Base-by-base conservation (phyloP, 1,140 invertebrate genomes). In the Hyphantria cunea region DNA sequence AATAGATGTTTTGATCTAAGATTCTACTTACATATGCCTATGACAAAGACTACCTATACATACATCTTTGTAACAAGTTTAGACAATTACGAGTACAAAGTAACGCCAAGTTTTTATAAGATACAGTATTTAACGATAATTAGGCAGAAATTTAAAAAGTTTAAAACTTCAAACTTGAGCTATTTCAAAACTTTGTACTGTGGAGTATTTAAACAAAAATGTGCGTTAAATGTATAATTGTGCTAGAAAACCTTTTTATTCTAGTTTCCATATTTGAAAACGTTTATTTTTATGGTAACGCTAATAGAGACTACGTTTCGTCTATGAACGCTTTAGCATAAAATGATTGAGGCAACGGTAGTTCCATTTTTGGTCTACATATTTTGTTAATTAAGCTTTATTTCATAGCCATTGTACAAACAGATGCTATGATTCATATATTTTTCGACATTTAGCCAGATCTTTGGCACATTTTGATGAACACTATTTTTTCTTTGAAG, bases 391-490 rank as follows among this genome's bases (percentile, higher is more conserved):
- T 3, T 25, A 25, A 25, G 1, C 1, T 25, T 3, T 25, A 25
- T 25, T 33, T 59, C 39, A 49, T 48, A 34, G 55, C 55, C 37
- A 50, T 60, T 51, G 47, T 60, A 50, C 34, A 60, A 33, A 33
- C 48, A 60, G 48, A 60, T 51, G 56, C 56, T 60, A 41, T 60
- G 64, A 41, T 50, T 63, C 13, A 47, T 51, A 47, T 25, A 34
- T 48, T 48, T 58, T 49, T 31, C 49, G 55, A 59, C 58, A 71
- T 50, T 60, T 66, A 67, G 80, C 80, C 80, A 83, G 72, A 49
- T 70, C 39, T 82, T 83, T 83, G 80, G 80, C 80, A 83, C 80
- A 79, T 71, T 54, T 64, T 50, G 64, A 68, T 81, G 71, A 83
- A 83, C 74, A 80, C 80, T 72, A 70, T 58, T 63, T 48, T 44